Percentiles rank a stretch among this genome's conserved stretches.
phyloP scores from a whole-genome alignment of 2,797 vertebrate genomes.

The Anguilla pacifica region DNA sequence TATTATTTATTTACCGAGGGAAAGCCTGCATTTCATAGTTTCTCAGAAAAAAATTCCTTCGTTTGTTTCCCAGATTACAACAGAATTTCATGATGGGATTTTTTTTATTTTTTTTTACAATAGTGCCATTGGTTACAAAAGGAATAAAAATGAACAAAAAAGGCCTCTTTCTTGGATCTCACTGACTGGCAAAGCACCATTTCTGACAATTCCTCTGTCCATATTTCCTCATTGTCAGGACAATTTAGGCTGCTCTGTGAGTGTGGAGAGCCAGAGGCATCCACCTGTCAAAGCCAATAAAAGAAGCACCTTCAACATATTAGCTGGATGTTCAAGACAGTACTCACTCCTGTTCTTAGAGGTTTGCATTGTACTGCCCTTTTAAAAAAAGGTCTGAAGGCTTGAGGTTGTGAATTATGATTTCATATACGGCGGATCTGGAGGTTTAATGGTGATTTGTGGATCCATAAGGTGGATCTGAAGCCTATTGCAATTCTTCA shows the following conservation, averaged over 20 bases:
- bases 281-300: neutral
- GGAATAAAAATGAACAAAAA: neutral
- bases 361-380: neutral
- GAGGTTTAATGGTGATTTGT: too few species aligned
- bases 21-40: neutral
- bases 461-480: too few species aligned
- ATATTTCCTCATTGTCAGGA: slow-evolving; percentile 45
- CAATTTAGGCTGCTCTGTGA: slow-evolving; percentile 52
- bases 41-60: neutral
- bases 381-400: neutral
- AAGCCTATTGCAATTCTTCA: neutral
- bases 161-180: neutral
- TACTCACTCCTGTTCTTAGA: neutral
- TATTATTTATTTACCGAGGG: neutral
- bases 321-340: neutral
- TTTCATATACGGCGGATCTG: neutral
- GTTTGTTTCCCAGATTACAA: neutral
- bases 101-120: neutral
- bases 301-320: neutral
- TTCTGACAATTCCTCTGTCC: neutral
- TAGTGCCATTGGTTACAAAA: neutral
- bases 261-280: slow-evolving; percentile 43
- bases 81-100: neutral
- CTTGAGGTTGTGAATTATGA: neutral
- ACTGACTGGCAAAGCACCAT: neutral